These are phyloP conservation scores for Nasonia oneida DNA, from an alignment of 2,888 invertebrate genomes.

Conservation along the genomic window DNA sequence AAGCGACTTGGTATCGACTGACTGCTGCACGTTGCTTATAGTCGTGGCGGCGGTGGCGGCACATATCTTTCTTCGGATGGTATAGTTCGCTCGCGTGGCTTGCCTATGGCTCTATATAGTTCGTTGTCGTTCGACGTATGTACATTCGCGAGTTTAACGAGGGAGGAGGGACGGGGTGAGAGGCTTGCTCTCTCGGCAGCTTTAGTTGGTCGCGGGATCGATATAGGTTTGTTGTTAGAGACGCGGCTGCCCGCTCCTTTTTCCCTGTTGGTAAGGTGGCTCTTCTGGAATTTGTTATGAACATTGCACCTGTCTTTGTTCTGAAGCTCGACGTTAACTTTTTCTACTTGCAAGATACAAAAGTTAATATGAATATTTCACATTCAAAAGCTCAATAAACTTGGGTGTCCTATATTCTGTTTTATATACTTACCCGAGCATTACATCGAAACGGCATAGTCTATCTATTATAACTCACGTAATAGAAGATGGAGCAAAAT, in stretches of 20 bases:
- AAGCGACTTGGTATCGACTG: slow-evolving; percentile 7
- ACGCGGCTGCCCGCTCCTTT: neutral
- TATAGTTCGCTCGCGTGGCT: neutral
- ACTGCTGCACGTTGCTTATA: neutral
- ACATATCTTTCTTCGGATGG: neutral
- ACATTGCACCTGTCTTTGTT: neutral
- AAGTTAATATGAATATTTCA: neutral
- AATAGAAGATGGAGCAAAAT: neutral
- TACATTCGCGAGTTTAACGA: neutral
- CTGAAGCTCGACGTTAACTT: too few relatives aligned
- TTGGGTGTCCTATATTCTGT: neutral
- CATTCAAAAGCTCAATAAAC: neutral
- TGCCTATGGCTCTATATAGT: neutral
- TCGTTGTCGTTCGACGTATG: neutral
- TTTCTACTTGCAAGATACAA: neutral
- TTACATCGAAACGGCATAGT: neutral
- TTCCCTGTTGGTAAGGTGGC: neutral
- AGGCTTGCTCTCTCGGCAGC: neutral
- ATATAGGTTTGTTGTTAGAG: slow-evolving; percentile 44
- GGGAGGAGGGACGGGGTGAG: neutral
- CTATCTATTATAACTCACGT: neutral
- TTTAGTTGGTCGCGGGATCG: neutral
- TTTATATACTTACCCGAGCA: neutral
- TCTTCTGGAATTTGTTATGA: neutral
- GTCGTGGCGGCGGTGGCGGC: neutral